Base-by-base conservation (phyloP, 2,113 vertebrate species). In the Bothrops jararaca region DNA sequence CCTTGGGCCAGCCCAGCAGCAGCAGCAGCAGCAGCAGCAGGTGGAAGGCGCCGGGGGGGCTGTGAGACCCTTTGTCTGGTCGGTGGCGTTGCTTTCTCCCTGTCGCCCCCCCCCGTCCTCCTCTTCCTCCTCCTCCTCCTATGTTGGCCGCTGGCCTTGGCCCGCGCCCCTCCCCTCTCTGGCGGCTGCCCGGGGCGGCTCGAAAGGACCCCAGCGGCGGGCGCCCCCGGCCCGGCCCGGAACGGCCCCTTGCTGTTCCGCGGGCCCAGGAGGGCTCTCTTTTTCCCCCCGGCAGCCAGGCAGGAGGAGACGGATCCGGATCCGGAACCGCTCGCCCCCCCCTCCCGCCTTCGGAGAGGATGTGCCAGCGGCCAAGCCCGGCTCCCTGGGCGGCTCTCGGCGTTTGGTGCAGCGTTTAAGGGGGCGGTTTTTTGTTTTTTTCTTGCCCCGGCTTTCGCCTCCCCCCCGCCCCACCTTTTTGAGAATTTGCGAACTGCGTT, bases 401-500 rank as follows among this genome's bases (percentile, higher is more conserved):
- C n/a, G n/a, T 57, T 52, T 96, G 96, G 93, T 96, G 96, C 95
- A 95, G 92, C 94, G 95, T 95, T 94, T 92, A 60, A 93, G 95
- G 93, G 93, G 60, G 94, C 58, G 91, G 20, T 34, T 86, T 57
- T 90, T 90, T 92, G n/a, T 57, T 90, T 91, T 88, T 90, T 92
- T 39, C 42, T 93, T 89, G 93, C 64, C 52, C 93, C 94, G 6
- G 90, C 95, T 93, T 4, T 85, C 94, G 95, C 89, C 20, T 95
- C 92, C 92, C 1, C 34, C 54, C 91, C 0, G 93, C 85, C 96
- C 96, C 96, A 91, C 92, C 97, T 96, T 97, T 97, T 92, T 95
- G 95, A 97, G 97, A 97, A 97, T 98, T 98, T 97, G 98, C 98
- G 97, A 97, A 97, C 98, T 96, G 97, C 98, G 98, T 98, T 98